Conservation (phyloP, 1,140 invertebrate species). For the Drosophila lacteicornis region DNA sequence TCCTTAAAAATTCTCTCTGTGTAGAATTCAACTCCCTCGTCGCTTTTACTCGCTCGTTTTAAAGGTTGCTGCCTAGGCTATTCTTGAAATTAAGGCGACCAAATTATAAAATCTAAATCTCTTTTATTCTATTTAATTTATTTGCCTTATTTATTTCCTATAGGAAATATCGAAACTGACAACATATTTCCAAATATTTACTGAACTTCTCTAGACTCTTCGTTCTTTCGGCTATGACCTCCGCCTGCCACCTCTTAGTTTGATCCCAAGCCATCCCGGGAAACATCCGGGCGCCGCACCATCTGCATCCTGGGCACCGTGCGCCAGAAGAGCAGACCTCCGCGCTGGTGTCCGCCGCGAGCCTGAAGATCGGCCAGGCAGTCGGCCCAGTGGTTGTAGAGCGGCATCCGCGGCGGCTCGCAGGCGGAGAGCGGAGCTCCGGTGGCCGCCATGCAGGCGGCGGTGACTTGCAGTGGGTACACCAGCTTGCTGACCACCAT, state of each 20-base stretch:
- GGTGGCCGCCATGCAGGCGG: constrained; percentile 56
- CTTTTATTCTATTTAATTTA: not conserved
- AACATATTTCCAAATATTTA: not conserved
- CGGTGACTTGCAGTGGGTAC: constrained; percentile 57
- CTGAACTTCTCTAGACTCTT: not conserved
- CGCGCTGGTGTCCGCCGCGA: constrained; percentile 55
- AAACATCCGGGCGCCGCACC: not conserved
- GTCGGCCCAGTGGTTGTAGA: constrained; percentile 58
- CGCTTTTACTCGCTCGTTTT: not conserved
- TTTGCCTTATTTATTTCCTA: not conserved
- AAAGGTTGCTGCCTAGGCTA: not conserved
- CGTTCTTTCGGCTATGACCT: not conserved
- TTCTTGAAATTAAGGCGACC: not conserved
- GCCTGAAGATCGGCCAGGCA: constrained; percentile 51
- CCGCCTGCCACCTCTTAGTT: not conserved
- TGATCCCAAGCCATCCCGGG: fast-evolving
- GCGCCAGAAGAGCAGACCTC: constrained; percentile 53
- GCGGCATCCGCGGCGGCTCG: constrained; percentile 57
- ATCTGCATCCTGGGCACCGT: constrained; percentile 38
- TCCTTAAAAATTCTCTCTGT: too few relatives aligned
- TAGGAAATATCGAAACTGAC: not conserved
- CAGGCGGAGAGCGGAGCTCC: constrained; percentile 52
- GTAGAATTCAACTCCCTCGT: too few relatives aligned
- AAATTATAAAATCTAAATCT: not conserved
- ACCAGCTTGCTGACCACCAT: constrained; percentile 21